A percentile compares a stretch with the other conserved stretches of the same genome.
Conservation (phyloP, 2,797 vertebrate species). For the Notolabrus celidotus region DNA sequence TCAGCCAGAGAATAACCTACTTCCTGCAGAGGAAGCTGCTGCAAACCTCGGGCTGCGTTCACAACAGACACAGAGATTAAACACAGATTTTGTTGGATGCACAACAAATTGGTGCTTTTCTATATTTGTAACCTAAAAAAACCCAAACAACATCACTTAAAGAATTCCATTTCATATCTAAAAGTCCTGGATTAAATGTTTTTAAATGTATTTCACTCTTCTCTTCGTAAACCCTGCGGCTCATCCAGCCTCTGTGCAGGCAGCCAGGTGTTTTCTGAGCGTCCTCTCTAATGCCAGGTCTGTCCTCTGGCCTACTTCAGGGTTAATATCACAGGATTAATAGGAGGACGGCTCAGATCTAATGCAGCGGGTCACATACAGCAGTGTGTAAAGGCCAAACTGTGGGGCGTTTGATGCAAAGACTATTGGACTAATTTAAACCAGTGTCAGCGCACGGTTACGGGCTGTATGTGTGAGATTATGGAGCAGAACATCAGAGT, state of each 20-base stretch:
- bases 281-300: background rate
- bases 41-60: background rate
- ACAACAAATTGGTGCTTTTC: too few relatives aligned
- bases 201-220: too few relatives aligned
- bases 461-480: too few relatives aligned
- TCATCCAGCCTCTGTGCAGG: background rate
- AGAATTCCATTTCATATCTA: too few relatives aligned
- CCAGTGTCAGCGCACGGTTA: too few relatives aligned
- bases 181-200: too few relatives aligned
- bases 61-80: conserved; percentile 11
- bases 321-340: conserved; percentile 45
- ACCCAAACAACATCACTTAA: too few relatives aligned
- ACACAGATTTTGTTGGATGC: background rate
- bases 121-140: too few relatives aligned
- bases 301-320: conserved; percentile 38
- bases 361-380: conserved; percentile 3
- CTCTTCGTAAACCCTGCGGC: background rate
- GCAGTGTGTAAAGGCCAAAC: conserved; percentile 1
- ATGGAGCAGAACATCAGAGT: too few relatives aligned
- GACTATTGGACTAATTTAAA: background rate
- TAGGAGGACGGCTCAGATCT: conserved; percentile 20
- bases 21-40: background rate
- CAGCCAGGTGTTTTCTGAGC: background rate
- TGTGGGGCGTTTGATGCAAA: background rate
- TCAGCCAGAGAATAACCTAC: background rate